Conservation (phyloP, 2,797 vertebrate genomes). For the Danio jaintianensis region DNA sequence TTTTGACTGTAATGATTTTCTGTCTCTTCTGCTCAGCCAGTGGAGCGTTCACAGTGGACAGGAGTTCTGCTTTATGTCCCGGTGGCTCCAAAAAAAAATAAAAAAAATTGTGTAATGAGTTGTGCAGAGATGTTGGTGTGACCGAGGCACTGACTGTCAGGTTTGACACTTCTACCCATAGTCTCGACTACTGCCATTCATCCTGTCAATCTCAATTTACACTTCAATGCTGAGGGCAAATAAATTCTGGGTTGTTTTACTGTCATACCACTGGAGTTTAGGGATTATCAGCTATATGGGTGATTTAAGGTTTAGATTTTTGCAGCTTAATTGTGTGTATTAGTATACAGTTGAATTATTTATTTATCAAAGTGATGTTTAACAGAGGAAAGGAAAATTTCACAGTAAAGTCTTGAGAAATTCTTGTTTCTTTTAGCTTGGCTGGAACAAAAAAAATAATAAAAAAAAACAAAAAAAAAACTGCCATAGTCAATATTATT, state of each 20-base stretch:
- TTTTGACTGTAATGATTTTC: conserved; percentile 94
- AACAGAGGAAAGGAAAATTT: no score
- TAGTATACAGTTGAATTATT: no score
- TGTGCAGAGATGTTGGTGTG: conserved; percentile 62
- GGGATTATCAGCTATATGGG: background rate
- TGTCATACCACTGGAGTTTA: background rate
- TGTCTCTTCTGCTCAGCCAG: conserved; percentile 87
- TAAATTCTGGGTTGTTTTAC: background rate
- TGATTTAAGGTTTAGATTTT: no score
- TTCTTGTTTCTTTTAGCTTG: no score
- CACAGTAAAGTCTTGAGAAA: no score
- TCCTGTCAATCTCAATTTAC: conserved; percentile 25
- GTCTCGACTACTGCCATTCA: conserved; percentile 14
- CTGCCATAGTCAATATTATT: no score
- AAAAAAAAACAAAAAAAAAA: no score
- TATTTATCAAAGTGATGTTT: no score
- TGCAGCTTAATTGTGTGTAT: no score
- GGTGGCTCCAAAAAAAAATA: conserved; percentile 72
- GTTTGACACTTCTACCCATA: conserved; percentile 23
- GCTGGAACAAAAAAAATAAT: no score
- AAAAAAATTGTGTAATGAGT: conserved; percentile 78
- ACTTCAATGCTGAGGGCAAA: background rate
- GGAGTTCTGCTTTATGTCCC: conserved; percentile 75
- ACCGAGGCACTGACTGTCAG: conserved; percentile 28
- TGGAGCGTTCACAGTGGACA: conserved; percentile 73